Base-by-base conservation (phyloP, 1,140 invertebrate species). In the Halesus radiatus region DNA sequence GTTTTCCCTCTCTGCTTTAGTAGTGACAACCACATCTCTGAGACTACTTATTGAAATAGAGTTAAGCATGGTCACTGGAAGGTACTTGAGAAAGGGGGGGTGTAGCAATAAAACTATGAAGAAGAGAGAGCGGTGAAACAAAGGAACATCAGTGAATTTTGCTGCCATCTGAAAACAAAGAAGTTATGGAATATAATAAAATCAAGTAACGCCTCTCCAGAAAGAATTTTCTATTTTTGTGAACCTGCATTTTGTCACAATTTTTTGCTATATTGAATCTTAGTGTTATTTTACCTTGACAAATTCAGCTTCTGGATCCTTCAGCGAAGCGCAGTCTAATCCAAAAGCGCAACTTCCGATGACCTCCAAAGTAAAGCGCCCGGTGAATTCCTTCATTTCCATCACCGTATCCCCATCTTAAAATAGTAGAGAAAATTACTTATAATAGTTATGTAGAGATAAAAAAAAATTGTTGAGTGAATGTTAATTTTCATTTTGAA, bases 261-360 rank as follows among this genome's bases (percentile, higher is more conserved):
- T 56, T n/a, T 22, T 18, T 56, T 56, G 18, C 4, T 56, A 22
- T 1, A 56, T 22, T 20, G 4, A n/a, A 18, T 66, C 32, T 29
- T n/a, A 66, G n/a, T 26, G 3, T 0, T 26, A 4, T 32, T 18
- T 64, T 84, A 88, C 87, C 83, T 88, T 86, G 20, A 88, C 80
- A 84, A 89, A 90, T 64, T 87, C 81, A 10, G 87, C 85, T 83
- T 88, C 85, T 80, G 87, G 85, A 83, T 87, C 85, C 79, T 83
- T 86, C 18, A 89, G 83, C 23, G 88, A 86, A 78, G 87, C 85
- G 58, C 85, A 85, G 83, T 88, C 87, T 26, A 90, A 86, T 0
- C 89, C 89, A 87, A 90, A 90, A n/a, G 88, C 88, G 83, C 88
- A 89, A 64, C 86, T 86, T 13, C 89, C 88, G 60, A 89, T 90